Evolutionary conservation across 2,113 vertebrate species (phyloP), one percentile per base, ranked within the genome.

Genomic region (Salvelinus sp.): DNA sequence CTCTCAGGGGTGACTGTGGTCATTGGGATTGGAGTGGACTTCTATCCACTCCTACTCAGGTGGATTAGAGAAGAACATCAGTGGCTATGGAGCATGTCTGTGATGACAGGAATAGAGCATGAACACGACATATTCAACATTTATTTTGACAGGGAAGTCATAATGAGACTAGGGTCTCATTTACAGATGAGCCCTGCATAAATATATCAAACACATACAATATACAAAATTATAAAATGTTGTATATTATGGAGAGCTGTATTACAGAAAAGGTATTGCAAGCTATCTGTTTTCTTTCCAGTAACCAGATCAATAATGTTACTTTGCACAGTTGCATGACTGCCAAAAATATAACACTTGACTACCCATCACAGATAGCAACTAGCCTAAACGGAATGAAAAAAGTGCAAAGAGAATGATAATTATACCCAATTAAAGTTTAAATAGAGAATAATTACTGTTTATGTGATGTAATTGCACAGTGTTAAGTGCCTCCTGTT

Each of bases 401-500:
- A 27, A 23, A 1, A 1, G 76, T 47, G 22, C 2, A 70, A 57
- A 75, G 38, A 76, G 44, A 72, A 58, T 20, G 69, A 20, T 75
- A 18, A 54, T 62, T 62, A 22, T 62, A 57, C 18, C 28, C 60
- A 3, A 12, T 38, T 30, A 79, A 44, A 72, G 67, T 75, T 71
- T 74, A 5, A 76, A 44, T 57, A 73, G 75, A 3, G 48, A 77
- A 63, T 75, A 69, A 85, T 78, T 44, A 33, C 47, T 68, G 2
- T 64, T 77, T 79, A 66, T 48, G 58, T 64, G 0, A 60, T 22
- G 68, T 30, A 23, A 47, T 33, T 72, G 54, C 27, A 71, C 33
- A 48, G 57, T 2, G 54, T 58, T 47, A 22, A 72, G 82, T 33
- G 66, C 50, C 66, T 77, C 38, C 14, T 27, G 50, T 57, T 66